Evolutionary conservation across 1,140 invertebrate genomes (phyloP), one percentile per base, ranked within the genome.

Genomic region (Lordiphosa collinella): DNA sequence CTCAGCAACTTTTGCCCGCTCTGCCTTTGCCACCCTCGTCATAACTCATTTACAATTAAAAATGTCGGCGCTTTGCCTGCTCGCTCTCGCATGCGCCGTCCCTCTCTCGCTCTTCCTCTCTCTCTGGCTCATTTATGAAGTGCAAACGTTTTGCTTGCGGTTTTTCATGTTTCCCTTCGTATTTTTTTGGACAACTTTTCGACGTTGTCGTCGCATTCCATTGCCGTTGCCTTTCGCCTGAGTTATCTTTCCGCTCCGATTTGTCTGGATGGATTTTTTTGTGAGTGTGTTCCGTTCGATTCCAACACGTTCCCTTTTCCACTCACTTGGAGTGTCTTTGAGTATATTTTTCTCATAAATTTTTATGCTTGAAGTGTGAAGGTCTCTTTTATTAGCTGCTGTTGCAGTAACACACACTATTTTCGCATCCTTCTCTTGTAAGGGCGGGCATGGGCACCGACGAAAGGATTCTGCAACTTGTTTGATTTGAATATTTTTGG

Each of bases 11-110:
- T 29, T 50, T 35, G 41, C 11, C 41, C 41, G 41, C 18, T 44
- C 41, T 51, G 44, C 54, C 38, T 36, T 40, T 38, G 47, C 50
- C 62, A 52, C 51, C 58, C 46, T 75, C 69, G 73, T 86, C 67
- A 88, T 88, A 88, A 88, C 75, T 88, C 86, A 86, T 88, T 86
- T 86, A 86, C 86, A 88, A 88, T 88, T 88, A 88, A 88, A 88
- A 88, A 88, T 88, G 86, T 88, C 86, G 86, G 86, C 86, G 82
- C 73, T 72, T 54, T 38, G 65, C 52, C 29, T 22, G 34, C 49
- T 54, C 47, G 41, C 55, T 53, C 55, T 38, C 50, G 13, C 56
- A 35, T 48, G 13, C 41, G 12, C 36, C 29, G 46, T 51, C 31
- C 25, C 29, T 48, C 38, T 57, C 40, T 25, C 10, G 13, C 25